Evolutionary conservation across 1,140 invertebrate genomes (phyloP), one percentile per base, ranked within the genome.

Genomic region (Mesaphorura yosii): DNA sequence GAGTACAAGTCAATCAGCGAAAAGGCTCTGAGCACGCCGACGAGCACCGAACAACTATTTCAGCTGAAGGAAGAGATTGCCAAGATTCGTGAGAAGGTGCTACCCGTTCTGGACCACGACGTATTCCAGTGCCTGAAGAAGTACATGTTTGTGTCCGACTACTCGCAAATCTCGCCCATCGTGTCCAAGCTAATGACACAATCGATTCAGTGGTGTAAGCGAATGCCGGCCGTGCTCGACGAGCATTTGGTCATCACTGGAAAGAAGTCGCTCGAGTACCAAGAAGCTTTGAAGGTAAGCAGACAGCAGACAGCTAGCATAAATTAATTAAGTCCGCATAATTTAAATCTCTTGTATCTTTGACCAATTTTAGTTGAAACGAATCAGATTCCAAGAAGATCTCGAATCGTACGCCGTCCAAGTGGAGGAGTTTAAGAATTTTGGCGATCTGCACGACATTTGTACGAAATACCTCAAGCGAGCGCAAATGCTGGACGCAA

Each of bases 151-250:
- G 68, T 89, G 3, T 81, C 84, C 3, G 86, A 93, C 68, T 84
- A 86, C 65, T 80, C 80, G 0, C 68, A 75, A 0, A 79, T 92
- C 49, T 81, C 82, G 0, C 80, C 85, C 0, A 72, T 86, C 7
- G 86, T 94, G 70, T 81, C 92, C 55, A 88, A 88, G 66, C 79
- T 81, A 12, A 92, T 91, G 65, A 86, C 84, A 53, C 81, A 82
- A 51, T 80, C 85, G 0, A 90, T 91, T 65, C 80, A 85, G 64
- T 92, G 88, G 87, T 83, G 86, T 66, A 72, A 81, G 15, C 77
- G 81, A 31, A 81, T 94, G 73, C 77, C 82, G 1, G 76, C 77
- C 26, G 77, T 92, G 10, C 80, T 94, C 56, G 80, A 89, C 53
- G 82, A 93, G 62, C 81, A 88, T 69, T 76, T 79, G 55, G 71